phyloP scores from a whole-genome alignment of 2,113 vertebrate genomes.

The Struthio camelus region DNA sequence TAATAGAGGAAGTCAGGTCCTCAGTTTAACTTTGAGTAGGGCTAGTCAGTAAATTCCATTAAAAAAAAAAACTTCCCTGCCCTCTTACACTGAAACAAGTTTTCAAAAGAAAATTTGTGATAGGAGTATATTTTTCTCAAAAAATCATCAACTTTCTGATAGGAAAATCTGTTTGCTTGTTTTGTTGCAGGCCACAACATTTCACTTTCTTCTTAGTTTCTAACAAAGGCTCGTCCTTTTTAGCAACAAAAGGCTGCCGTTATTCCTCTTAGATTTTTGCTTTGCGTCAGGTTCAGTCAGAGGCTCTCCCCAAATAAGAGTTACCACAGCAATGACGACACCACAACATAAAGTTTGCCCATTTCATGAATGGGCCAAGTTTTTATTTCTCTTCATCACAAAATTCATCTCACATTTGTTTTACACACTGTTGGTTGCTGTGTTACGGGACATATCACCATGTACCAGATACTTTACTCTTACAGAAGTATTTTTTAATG shows the following conservation, averaged over 20 bases:
- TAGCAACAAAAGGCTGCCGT: not conserved
- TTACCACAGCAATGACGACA: not conserved
- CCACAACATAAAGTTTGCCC: constrained; percentile 23
- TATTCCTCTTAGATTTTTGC: not conserved
- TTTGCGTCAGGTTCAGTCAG: not conserved
- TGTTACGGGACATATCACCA: constrained; percentile 60
- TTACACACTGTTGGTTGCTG: constrained; percentile 59
- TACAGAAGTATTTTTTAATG: constrained; percentile 80
- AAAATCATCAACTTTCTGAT: not conserved
- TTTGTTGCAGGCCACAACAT: not conserved
- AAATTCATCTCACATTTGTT: constrained; percentile 67
- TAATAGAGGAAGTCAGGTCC: not conserved
- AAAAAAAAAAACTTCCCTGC: not conserved
- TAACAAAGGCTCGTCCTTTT: not conserved
- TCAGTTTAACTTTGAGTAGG: not conserved
- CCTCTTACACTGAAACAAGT: not conserved
- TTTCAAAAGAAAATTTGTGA: not conserved
- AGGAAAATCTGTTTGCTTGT: not conserved
- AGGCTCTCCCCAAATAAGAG: not conserved
- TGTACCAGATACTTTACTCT: constrained; percentile 65
- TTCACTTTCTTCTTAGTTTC: not conserved
- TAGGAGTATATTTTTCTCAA: not conserved
- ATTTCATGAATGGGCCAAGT: constrained; percentile 45
- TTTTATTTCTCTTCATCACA: constrained; percentile 69
- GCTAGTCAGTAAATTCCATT: not conserved